These are phyloP conservation scores for Scaptomyza pallida DNA, from an alignment of 1,140 invertebrate species.

Conservation along the genomic window DNA sequence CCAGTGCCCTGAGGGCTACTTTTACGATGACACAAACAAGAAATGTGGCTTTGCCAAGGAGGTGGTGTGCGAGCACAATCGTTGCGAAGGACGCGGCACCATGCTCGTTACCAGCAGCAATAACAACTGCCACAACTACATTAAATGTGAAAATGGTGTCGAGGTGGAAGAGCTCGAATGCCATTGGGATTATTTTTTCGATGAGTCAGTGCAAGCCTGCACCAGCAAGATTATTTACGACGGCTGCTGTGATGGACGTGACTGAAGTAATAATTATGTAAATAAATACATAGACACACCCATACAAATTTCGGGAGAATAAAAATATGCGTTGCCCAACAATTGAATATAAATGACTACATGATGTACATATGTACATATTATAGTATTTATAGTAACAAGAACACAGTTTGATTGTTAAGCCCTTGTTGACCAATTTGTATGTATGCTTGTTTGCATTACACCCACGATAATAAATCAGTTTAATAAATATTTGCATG, in stretches of 20 bases:
- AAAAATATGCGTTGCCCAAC: neutral
- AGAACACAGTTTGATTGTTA: neutral
- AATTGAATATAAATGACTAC: neutral
- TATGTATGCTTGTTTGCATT: neutral
- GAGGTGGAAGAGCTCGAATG: conserved; percentile 47
- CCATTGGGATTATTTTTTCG: conserved; percentile 66
- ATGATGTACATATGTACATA: neutral
- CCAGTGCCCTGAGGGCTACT: conserved; percentile 65
- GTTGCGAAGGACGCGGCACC: conserved; percentile 75
- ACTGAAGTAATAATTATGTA: conserved; percentile 22
- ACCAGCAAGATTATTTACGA: conserved; percentile 60
- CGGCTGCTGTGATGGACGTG: conserved; percentile 59
- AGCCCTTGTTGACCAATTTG: neutral
- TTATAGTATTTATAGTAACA: neutral
- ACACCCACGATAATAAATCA: neutral
- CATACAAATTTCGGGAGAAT: neutral
- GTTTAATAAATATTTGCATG: neutral
- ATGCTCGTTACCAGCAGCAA: conserved; percentile 60
- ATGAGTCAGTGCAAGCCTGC: conserved; percentile 60
- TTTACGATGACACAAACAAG: conserved; percentile 46
- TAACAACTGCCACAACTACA: conserved; percentile 71
- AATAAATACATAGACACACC: neutral
- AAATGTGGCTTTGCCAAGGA: conserved; percentile 42
- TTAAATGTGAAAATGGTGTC: conserved; percentile 52
- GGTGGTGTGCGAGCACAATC: conserved; percentile 63